Evolutionary conservation across 2,888 invertebrate genomes (phyloP), one percentile per base, ranked within the genome.

Genomic region (Trichacis sp.): DNA sequence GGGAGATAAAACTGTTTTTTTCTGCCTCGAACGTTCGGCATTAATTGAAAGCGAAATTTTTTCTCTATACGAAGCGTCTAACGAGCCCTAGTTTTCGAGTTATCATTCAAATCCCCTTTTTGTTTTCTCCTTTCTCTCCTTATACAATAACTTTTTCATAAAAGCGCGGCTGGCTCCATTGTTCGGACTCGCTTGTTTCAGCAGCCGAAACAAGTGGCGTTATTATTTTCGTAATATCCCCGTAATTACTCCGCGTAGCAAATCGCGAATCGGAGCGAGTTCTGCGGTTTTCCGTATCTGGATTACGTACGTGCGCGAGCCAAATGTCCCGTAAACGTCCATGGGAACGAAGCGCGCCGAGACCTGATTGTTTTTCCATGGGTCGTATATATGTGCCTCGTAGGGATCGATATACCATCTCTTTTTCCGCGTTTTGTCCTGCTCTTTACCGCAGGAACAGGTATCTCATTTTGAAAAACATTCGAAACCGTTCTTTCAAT

Each of bases 221-320:
- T 52, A 56, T 64, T 56, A 56, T 64, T 58, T 60, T 54, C 55
- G 43, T 64, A 60, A 64, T 64, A 56, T 64, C 59, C 36, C 43
- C 24, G 45, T 60, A 60, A 64, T 64, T 59, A 59, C 59, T 59
- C 40, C 20, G 12, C 51, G 20, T 51, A 64, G 59, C 46, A 60
- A 64, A 64, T 45, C 19, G 45, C 42, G 42, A 36, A 36, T 36
- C 11, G 17, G 42, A 18, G 45, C 45, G 11, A 3, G 19, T 5
- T 11, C 42, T 15, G 15, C 42, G 42, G 42, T 42, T 18, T 42
- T 4, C 42, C 42, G 42, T 42, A 18, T 42, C 18, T 42, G 42
- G 33, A 6, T 6, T 33, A 33, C 33, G 8, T n/a, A 33, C 33
- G 33, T n/a, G 40, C 40, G 15, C 14, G 40, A 12, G 40, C 40